Conservation (phyloP, 1,140 invertebrate genomes). For the Thereuonema tuberculata region DNA sequence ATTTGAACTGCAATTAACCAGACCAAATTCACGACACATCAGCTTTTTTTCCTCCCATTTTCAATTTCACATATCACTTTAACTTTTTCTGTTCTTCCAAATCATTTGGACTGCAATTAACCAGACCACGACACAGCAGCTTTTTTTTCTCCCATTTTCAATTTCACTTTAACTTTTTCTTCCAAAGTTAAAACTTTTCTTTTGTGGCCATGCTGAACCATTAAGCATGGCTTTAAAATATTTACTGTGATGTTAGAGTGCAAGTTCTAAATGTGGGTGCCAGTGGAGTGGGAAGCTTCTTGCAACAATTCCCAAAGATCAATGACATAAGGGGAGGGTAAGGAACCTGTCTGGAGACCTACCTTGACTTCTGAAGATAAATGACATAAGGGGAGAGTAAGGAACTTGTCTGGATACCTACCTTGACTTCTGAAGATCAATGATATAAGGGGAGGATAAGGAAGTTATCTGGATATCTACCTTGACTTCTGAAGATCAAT, state of each 20-base stretch:
- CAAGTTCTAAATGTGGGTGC: not conserved
- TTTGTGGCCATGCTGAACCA: not conserved
- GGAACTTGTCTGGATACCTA: not conserved
- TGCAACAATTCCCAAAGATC: not conserved
- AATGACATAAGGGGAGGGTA: not conserved
- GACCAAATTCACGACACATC: constrained; percentile 1
- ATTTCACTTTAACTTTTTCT: not conserved
- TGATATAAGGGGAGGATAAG: not conserved
- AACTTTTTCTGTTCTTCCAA: constrained; percentile 7
- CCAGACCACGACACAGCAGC: not conserved
- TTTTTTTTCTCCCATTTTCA: constrained; percentile 1
- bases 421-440: not conserved
- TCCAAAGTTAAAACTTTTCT: not conserved
- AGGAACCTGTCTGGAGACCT: not conserved
- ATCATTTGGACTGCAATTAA: not conserved
- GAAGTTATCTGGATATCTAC: not conserved
- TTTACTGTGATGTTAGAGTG: not conserved
- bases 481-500: not conserved
- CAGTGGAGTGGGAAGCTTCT: not conserved
- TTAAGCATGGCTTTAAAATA: no score
- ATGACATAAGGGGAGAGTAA: not conserved
- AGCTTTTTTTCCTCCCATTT: not conserved
- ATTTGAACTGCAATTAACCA: not conserved
- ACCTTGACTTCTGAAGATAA: not conserved
- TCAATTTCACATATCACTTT: constrained; percentile 1